A percentile compares a stretch with the other conserved stretches of the same genome.
phyloP scores from a whole-genome alignment of 1,140 invertebrate genomes.

The Heterodera carotae region DNA sequence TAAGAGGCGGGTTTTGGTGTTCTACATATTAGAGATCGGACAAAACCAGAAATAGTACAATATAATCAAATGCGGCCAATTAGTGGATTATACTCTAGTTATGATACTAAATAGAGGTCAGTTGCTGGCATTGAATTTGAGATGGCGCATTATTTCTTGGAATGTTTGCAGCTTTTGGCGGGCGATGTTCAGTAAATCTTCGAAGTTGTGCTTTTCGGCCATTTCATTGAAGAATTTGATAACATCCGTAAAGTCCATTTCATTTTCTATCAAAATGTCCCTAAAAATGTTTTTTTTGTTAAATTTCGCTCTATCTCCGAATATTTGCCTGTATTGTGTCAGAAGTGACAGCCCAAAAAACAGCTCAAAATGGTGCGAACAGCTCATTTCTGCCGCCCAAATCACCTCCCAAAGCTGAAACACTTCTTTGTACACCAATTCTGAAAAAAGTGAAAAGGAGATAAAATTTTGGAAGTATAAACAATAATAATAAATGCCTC shows the following conservation, averaged over 20 bases:
- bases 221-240: conserved; percentile 73
- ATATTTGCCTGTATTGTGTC: conserved; percentile 87
- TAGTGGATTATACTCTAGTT: no score
- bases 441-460: conserved; percentile 67
- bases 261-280: conserved; percentile 88
- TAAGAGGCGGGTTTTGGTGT: no score
- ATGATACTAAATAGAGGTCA: no score
- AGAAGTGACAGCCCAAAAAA: conserved; percentile 88
- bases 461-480: conserved; percentile 4
- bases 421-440: conserved; percentile 85
- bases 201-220: conserved; percentile 51
- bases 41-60: no score
- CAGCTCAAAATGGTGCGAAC: conserved; percentile 84
- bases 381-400: conserved; percentile 84
- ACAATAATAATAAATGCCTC: conserved; percentile 68
- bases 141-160: conserved; percentile 47
- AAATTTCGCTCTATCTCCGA: conserved; percentile 83
- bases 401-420: conserved; percentile 92
- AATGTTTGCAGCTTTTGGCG: conserved; percentile 43
- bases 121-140: conserved; percentile 22
- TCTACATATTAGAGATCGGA: no score
- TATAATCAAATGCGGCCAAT: no score
- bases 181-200: conserved; percentile 45
- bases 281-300: conserved; percentile 64
- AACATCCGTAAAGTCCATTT: conserved; percentile 95